Evolutionary conservation across 2,888 invertebrate genomes (phyloP), one percentile per base, ranked within the genome.

Genomic region (Harpalus rubripes): DNA sequence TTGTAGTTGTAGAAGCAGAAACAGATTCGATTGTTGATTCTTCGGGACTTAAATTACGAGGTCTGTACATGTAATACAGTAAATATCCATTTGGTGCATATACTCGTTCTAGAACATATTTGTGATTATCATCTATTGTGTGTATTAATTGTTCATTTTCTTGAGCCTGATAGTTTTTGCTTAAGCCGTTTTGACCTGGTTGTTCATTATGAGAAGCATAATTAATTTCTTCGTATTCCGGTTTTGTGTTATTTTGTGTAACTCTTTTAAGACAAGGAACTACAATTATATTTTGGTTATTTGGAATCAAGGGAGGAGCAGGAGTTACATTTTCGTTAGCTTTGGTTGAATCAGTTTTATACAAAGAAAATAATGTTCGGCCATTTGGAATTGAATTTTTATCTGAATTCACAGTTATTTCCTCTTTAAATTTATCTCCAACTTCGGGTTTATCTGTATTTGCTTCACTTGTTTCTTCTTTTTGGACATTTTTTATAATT

Each of bases 291-390:
- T 83, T 83, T 18, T 83, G 83, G 41, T 63, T 76, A 15, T 76
- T n/a, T 16, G 59, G 78, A 44, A 74, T 22, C 7, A 74, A 74
- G 5, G n/a, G n/a, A 26, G 44, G 1, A 44, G 7, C n/a, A 18
- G 78, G 78, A 12, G 78, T 26, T 15, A 15, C 8, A 32, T 58
- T 26, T 58, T 78, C 78, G 7, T 80, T 80, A 41, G 39, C 15
- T 80, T 8, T 59, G 8, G 15, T 39, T 12, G 41, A n/a, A 18
- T 81, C 32, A 18, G 26, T 16, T 10, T n/a, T 16, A 88, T 89
- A 90, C 90, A 90, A 91, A 85, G 90, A 90, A 86, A 90, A 90
- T 44, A 91, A 86, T 0, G 88, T 89, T 86, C 90, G 88, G 4
- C 91, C 91, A 85, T 90, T 90, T 63, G 88, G 89, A 63, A 91